phyloP scores from a whole-genome alignment of 35 echinoderm and acorn worm species.

The Diadema setosum region DNA sequence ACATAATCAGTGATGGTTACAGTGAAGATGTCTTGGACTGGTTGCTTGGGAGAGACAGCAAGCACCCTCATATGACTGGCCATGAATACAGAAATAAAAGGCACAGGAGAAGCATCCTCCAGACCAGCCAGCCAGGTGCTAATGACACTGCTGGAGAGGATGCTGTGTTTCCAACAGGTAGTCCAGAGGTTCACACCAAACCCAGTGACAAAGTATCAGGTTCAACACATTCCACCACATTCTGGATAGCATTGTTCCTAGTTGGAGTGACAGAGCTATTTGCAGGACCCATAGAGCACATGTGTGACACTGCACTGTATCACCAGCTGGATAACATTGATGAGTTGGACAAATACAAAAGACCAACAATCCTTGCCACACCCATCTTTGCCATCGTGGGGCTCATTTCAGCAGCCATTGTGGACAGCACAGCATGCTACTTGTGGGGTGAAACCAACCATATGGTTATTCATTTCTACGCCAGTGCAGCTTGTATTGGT shows the following conservation, averaged over 20 bases:
- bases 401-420: conserved; percentile 16
- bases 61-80: background rate
- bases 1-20: background rate
- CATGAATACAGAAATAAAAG: background rate
- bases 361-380: conserved; percentile 6
- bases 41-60: background rate
- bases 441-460: conserved; percentile 27
- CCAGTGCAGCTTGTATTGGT: conserved; percentile 35
- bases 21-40: background rate
- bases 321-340: conserved; percentile 55
- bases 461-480: conserved; percentile 70
- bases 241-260: conserved; percentile 36
- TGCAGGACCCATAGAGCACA: conserved; percentile 49
- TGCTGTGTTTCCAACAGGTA: background rate
- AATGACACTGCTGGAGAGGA: background rate
- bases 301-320: conserved; percentile 55
- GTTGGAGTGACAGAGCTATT: conserved; percentile 31
- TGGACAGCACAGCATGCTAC: conserved; percentile 43
- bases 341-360: conserved; percentile 64
- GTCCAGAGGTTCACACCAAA: background rate
- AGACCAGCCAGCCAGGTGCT: background rate
- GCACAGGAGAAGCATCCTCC: background rate
- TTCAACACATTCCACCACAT: conserved; percentile 2
- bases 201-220: background rate
- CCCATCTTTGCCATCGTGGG: conserved; percentile 27